A percentile compares a stretch with the other conserved stretches of the same genome.
Evolutionary conservation across 2,888 invertebrate species (phyloP).

Genomic region (Cryptocephalus moraei): DNA sequence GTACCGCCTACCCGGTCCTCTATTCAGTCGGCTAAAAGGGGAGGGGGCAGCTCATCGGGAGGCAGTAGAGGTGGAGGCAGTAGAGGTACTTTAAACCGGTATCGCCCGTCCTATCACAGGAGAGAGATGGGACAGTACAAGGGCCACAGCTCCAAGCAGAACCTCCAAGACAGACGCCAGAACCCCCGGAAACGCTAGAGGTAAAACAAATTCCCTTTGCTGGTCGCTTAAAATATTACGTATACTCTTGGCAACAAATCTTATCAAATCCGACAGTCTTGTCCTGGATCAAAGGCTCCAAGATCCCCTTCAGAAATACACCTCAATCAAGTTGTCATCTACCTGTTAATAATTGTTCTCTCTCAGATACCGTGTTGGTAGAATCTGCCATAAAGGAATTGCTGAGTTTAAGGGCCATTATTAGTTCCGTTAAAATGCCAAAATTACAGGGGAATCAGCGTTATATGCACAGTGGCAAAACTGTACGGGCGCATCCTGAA

Average conservation of each 20-base stretch:
- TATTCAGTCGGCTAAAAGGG: not conserved
- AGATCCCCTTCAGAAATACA: not conserved
- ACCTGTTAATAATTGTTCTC: not conserved
- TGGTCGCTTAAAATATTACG: conserved; percentile 1
- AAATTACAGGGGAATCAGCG: too few relatives aligned
- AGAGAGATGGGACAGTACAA: conserved; percentile 2
- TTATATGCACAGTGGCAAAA: too few relatives aligned
- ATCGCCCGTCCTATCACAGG: conserved; percentile 2
- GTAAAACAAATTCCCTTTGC: not conserved
- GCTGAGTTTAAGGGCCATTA: too few relatives aligned
- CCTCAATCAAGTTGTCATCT: not conserved
- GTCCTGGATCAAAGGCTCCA: conserved; percentile 6
- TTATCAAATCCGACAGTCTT: conserved; percentile 3
- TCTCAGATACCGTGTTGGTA: too few relatives aligned
- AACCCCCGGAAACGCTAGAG: not conserved
- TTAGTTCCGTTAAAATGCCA: too few relatives aligned
- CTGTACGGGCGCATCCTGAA: too few relatives aligned
- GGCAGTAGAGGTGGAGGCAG: not conserved
- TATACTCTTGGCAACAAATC: conserved; percentile 1
- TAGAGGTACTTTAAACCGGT: conserved; percentile 3
- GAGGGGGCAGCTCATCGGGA: not conserved
- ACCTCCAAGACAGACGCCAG: not conserved
- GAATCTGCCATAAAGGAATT: too few relatives aligned
- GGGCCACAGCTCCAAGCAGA: conserved; percentile 4
- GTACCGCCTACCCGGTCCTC: not conserved